Conservation (phyloP, 2,797 vertebrate species). For the Argentina silus region DNA sequence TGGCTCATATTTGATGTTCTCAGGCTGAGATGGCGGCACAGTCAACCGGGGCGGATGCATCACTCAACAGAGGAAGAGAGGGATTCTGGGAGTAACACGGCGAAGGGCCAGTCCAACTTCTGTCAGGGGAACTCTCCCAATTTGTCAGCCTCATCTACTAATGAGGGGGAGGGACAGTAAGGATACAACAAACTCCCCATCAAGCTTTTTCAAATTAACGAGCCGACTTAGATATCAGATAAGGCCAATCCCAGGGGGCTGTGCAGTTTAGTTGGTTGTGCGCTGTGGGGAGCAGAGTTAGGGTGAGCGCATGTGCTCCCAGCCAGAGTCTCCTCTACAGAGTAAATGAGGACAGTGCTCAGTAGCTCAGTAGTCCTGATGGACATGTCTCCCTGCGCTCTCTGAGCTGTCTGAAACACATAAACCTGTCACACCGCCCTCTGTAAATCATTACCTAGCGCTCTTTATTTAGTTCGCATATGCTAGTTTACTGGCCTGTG, state of each 20-base stretch:
- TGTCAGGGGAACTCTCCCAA: constrained; percentile 68
- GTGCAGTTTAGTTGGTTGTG: constrained; percentile 25
- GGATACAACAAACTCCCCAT: constrained; percentile 33
- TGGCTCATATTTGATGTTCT: constrained; percentile 72
- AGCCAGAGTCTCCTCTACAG: constrained; percentile 50
- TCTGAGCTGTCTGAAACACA: constrained; percentile 71
- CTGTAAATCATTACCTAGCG: constrained; percentile 80
- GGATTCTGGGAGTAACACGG: constrained; percentile 67
- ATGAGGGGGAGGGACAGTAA: constrained; percentile 43
- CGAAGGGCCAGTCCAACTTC: constrained; percentile 63
- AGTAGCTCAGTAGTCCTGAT: constrained; percentile 68
- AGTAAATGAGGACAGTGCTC: constrained; percentile 75
- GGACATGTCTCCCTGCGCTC: constrained; percentile 71
- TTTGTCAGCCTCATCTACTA: constrained; percentile 67
- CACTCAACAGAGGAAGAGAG: constrained; percentile 67
- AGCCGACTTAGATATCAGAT: constrained; percentile 45
- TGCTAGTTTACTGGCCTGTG: constrained; percentile 80
- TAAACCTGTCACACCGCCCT: constrained; percentile 77
- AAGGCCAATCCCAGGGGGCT: constrained; percentile 10
- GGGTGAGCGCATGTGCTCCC: constrained; percentile 25
- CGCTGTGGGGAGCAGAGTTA: constrained; percentile 41
- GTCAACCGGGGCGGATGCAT: constrained; percentile 54
- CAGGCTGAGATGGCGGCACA: constrained; percentile 51
- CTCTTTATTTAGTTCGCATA: constrained; percentile 80
- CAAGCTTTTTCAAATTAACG: constrained; percentile 56